phyloP scores from a whole-genome alignment of 2,113 vertebrate genomes.

The Mormyrus iriodes region DNA sequence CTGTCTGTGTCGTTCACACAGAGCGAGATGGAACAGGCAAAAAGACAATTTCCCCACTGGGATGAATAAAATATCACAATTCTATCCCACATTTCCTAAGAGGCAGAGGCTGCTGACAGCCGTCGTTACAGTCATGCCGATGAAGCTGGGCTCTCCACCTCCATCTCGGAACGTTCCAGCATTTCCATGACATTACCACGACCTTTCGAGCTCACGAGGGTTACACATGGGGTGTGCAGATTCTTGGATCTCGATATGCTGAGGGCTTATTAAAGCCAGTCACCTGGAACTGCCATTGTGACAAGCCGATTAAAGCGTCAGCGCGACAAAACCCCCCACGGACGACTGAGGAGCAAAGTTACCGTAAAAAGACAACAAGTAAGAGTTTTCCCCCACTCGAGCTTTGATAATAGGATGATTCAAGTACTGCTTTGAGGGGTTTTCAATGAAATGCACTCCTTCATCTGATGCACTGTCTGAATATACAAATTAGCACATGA shows the following conservation, averaged over 20 bases:
- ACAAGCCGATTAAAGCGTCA: constrained; percentile 57
- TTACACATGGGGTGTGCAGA: constrained; percentile 45
- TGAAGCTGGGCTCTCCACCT: not conserved
- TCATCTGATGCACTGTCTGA: constrained; percentile 14
- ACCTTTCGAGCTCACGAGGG: constrained; percentile 48
- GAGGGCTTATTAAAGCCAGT: constrained; percentile 54
- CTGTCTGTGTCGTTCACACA: not conserved
- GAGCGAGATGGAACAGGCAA: not conserved
- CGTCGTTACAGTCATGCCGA: too few relatives aligned
- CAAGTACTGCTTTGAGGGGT: constrained; percentile 12
- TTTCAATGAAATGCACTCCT: constrained; percentile 4
- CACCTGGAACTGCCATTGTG: constrained; percentile 57
- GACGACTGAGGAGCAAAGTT: constrained; percentile 46
- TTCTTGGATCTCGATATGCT: constrained; percentile 49
- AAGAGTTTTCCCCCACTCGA: not conserved
- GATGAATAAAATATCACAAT: not conserved
- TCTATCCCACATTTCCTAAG: not conserved
- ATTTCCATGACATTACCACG: constrained; percentile 43
- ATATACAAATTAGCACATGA: not conserved
- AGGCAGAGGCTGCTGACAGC: not conserved
- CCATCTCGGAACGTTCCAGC: constrained; percentile 33
- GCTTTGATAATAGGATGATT: constrained; percentile 23
- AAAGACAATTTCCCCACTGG: not conserved
- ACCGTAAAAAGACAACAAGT: constrained; percentile 42
- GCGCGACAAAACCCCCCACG: constrained; percentile 45